Base-by-base conservation (phyloP, 2,797 vertebrate species). In the Chiropotes sagulatus region DNA sequence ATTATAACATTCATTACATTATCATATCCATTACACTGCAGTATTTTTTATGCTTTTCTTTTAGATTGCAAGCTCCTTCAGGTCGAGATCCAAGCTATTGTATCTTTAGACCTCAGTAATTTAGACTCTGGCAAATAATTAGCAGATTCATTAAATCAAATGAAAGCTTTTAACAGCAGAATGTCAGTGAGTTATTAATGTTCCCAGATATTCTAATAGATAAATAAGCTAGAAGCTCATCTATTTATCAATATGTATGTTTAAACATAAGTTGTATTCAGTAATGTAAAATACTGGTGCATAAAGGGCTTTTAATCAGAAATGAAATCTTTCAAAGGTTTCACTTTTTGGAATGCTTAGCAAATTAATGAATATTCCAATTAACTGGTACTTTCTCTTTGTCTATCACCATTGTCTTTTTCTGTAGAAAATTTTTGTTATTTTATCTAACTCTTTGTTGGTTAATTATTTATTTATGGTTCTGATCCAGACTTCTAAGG, bases 301-400 rank as follows among this genome's bases (percentile, higher is more conserved):
- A 86, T 46, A 72, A 76, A 82, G 28, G 22, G 36, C 91, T 86
- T 94, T 82, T 70, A 94, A 70, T 9, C 36, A 93, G 81, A 93
- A 93, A 83, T 83, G 50, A 95, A 90, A 86, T 88, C 58, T 83
- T 76, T 92, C 33, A 83, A 84, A 84, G 86, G 33, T 93, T 88
- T 88, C n/a, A 83, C 20, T 36, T 92, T 93, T 81, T 67, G 22
- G 46, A 81, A 67, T 81, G 54, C 36, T 93, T 61, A 93, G 79
- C 46, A 88, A 88, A 91, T 81, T 79, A 90, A 70, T 30, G 0
- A 76, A 72, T 36, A 78, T 52, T 82, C 36, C 19, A 61, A 92
- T 3, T 54, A 86, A 80, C 58, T 52, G 50, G 44, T 70, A 72
- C 17, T 83, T 83, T 54, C 39, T 79, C 39, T 70, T 76, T 48